These are phyloP conservation scores for Merodon equestris DNA, from an alignment of 2,888 invertebrate species.

Conservation along the genomic window DNA sequence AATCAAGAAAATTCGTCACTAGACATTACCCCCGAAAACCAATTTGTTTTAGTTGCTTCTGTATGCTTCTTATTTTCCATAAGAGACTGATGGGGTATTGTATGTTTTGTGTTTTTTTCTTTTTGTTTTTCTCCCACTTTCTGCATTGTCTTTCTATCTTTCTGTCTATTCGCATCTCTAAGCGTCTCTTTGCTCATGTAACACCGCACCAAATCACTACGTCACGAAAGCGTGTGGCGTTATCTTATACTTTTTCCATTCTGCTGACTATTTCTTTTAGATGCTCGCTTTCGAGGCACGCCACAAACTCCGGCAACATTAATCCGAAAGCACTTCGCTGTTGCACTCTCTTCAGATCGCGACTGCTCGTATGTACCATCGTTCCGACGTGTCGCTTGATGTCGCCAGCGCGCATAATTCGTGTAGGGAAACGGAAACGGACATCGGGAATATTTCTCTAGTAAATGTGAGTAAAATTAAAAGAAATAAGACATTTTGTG, in stretches of 20 bases:
- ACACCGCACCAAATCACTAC: constrained; percentile 10
- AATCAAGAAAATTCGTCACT: no score
- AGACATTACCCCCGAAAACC: no score
- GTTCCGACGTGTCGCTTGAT: no score
- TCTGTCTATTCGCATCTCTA: constrained; percentile 10
- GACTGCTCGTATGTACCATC: constrained; percentile 13
- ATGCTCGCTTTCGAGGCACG: constrained; percentile 72
- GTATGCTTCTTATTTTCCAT: no score
- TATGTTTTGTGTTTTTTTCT: no score
- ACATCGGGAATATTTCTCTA: background rate
- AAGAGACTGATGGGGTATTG: no score
- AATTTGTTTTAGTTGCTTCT: no score
- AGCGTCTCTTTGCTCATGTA: constrained; percentile 11
- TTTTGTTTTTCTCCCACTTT: no score
- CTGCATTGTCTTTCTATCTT: constrained; percentile 5
- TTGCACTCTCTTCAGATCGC: constrained; percentile 47
- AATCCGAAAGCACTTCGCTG: constrained; percentile 43
- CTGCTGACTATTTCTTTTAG: constrained; percentile 67
- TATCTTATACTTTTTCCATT: constrained; percentile 31
- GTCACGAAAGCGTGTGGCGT: constrained; percentile 44
- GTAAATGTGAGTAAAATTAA: background rate
- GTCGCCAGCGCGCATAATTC: background rate
- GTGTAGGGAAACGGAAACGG: constrained; percentile 12
- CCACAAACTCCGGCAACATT: constrained; percentile 72
- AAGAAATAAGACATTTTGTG: no score